Conservation (phyloP, 2,888 invertebrate genomes). For the Andrena flavipes region DNA sequence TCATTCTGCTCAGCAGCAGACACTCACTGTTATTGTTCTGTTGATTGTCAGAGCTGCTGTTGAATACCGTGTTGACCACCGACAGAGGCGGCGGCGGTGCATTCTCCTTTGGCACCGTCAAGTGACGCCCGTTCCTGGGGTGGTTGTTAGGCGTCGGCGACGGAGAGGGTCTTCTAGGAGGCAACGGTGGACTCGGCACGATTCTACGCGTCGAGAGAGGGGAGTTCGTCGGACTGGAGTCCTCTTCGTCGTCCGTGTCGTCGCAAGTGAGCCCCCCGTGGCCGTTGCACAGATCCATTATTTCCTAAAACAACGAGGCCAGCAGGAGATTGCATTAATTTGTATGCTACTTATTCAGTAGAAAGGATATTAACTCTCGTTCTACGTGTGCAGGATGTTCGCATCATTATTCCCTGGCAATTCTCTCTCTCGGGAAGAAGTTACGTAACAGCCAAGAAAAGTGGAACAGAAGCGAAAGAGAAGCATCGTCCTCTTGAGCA, state of each 20-base stretch:
- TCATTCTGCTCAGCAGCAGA: neutral
- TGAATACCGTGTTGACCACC: constrained; percentile 79
- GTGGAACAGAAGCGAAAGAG: neutral
- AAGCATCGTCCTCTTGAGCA: neutral
- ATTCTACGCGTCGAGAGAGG: constrained; percentile 79
- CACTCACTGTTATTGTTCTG: constrained; percentile 81
- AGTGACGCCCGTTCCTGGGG: constrained; percentile 79
- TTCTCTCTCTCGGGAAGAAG: neutral
- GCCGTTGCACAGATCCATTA: constrained; percentile 83
- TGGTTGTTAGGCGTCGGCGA: constrained; percentile 78
- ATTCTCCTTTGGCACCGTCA: constrained; percentile 85
- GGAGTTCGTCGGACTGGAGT: constrained; percentile 82
- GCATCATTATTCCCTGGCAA: neutral
- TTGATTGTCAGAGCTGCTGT: constrained; percentile 77
- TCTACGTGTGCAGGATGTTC: constrained; percentile 13
- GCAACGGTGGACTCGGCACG: constrained; percentile 87
- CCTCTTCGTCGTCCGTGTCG: constrained; percentile 82
- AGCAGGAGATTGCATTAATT: constrained; percentile 39
- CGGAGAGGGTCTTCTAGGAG: constrained; percentile 87
- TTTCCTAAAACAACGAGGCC: constrained; percentile 80
- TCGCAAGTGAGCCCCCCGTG: constrained; percentile 81
- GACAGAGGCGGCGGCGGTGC: constrained; percentile 80
- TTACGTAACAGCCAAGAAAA: neutral
- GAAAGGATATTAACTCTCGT: neutral
- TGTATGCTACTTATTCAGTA: neutral